A percentile compares a stretch with the other conserved stretches of the same genome.
Conservation (phyloP, 2,797 vertebrate species). For the Anguilla obscura region DNA sequence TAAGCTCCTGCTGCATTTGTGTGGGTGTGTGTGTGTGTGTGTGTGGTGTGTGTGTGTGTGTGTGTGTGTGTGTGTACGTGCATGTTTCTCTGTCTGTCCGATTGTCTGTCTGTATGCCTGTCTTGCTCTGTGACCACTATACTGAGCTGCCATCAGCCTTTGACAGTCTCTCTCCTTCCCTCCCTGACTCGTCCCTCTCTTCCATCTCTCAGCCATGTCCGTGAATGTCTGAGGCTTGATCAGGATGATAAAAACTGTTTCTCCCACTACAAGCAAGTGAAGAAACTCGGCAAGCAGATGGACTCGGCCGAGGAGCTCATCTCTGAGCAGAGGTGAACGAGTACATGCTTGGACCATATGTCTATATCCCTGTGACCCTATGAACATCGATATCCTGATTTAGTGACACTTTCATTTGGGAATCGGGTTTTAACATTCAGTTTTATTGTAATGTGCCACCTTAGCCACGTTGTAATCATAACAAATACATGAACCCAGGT, state of each 20-base stretch:
- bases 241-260: slow-evolving; percentile 84
- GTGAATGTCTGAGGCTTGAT: slow-evolving; percentile 83
- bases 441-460: neutral
- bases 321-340: slow-evolving; percentile 69
- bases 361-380: neutral
- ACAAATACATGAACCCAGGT: slow-evolving; percentile 56
- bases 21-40: neutral
- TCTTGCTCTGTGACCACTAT: neutral
- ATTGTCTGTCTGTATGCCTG: neutral
- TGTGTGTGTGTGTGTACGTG: neutral
- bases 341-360: neutral
- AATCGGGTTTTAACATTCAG: neutral
- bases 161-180: neutral
- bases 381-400: neutral
- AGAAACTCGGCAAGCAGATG: slow-evolving; percentile 82
- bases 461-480: neutral
- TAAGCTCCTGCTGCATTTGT: slow-evolving; percentile 41
- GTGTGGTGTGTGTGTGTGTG: neutral
- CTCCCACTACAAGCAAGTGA: slow-evolving; percentile 82
- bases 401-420: neutral
- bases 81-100: neutral
- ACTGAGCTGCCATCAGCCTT: neutral
- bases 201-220: slow-evolving; percentile 67
- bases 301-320: slow-evolving; percentile 77
- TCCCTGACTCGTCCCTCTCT: neutral